A percentile compares a stretch with the other conserved stretches of the same genome.
Conservation (phyloP, 23 tunicate genomes). For the Diplosoma virens region DNA sequence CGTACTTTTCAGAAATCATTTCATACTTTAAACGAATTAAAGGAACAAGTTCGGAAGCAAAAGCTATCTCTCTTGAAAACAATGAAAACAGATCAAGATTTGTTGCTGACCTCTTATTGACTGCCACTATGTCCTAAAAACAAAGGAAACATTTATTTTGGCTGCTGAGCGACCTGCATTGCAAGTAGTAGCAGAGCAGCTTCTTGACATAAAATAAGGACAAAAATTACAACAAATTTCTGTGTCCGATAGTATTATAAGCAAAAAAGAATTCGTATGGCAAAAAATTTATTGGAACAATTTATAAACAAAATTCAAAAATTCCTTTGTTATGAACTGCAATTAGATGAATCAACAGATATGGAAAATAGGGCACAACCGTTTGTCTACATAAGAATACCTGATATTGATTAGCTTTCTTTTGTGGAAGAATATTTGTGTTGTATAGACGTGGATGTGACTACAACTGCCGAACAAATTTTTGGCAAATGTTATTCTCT, state of each 20-base stretch:
- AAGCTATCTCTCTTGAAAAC: background rate
- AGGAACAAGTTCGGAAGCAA: background rate
- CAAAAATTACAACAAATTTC: background rate
- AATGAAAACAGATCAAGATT: background rate
- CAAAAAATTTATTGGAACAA: background rate
- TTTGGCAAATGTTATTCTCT: constrained; percentile 25
- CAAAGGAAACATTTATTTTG: background rate
- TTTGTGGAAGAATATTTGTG: constrained; percentile 41
- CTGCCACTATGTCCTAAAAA: background rate
- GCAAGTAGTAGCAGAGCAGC: background rate
- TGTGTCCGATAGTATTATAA: no score
- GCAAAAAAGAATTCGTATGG: background rate
- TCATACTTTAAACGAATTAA: background rate
- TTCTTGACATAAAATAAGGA: background rate
- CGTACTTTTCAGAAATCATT: background rate
- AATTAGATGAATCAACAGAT: constrained; percentile 39
- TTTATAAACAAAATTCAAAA: constrained; percentile 7
- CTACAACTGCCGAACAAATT: constrained; percentile 36
- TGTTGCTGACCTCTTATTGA: background rate
- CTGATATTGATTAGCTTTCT: constrained; percentile 17
- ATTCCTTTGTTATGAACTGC: constrained; percentile 36
- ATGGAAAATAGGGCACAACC: constrained; percentile 30
- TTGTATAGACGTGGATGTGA: constrained; percentile 40
- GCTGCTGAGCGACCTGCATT: background rate
- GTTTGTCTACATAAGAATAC: constrained; percentile 34